Percentiles rank a stretch among this genome's conserved stretches.
These are phyloP conservation scores for Podarcis raffonei DNA, from an alignment of 2,113 vertebrate species.

Conservation along the genomic window DNA sequence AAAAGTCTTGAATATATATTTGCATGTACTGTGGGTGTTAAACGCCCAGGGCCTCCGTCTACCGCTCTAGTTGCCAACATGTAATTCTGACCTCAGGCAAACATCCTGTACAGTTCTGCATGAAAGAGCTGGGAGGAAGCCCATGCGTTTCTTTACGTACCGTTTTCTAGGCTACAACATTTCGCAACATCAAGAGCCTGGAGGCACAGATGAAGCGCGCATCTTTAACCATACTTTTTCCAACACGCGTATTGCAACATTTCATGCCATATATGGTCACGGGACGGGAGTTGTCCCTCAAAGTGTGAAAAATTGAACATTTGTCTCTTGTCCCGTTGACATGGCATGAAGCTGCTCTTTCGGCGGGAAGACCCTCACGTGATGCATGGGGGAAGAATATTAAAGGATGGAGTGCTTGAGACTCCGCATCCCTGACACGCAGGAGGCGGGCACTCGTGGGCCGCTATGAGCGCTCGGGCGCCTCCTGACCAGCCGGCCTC, in stretches of 20 bases:
- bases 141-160: not conserved
- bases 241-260: not conserved
- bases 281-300: not conserved
- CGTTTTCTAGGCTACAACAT: not conserved
- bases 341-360: no score
- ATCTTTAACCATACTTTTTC: not conserved
- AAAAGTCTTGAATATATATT: not conserved
- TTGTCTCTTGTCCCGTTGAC: not conserved
- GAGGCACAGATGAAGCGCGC: no score
- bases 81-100: not conserved
- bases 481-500: not conserved
- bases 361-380: no score
- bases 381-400: not conserved
- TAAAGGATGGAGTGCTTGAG: not conserved
- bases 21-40: not conserved
- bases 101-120: not conserved
- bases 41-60: not conserved
- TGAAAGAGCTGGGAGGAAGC: not conserved
- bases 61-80: not conserved
- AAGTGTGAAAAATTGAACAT: not conserved
- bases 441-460: not conserved
- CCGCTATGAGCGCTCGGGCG: not conserved
- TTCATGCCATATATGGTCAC: constrained; percentile 18
- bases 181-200: not conserved
- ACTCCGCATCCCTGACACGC: not conserved